Base-by-base conservation (phyloP, 2,888 invertebrate species). In the Cantharis rufa region DNA sequence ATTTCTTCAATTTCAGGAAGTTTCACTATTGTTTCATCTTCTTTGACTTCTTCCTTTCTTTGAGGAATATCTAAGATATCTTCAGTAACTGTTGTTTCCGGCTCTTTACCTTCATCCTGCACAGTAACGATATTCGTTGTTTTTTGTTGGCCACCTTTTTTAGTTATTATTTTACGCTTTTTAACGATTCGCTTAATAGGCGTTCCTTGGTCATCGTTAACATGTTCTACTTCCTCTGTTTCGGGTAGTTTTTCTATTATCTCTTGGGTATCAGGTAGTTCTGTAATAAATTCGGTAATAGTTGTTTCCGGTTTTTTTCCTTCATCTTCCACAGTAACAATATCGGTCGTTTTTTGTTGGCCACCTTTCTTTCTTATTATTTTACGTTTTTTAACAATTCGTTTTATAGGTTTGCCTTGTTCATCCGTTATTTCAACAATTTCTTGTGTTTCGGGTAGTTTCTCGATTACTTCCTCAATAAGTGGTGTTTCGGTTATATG, bases 91-190 rank as follows among this genome's bases (percentile, higher is more conserved):
- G 84, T 84, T 28, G 84, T 84, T 74, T 82, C 79, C 3, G 85
- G 84, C 72, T 78, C 72, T 78, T 83, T 82, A 70, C 83, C 84
- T 74, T 85, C 84, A 74, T 86, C 83, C 24, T 83, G 81, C 1
- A 88, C 87, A 48, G 88, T 89, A 13, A 76, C 70, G 0, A 86
- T 87, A 83, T 88, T 86, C 5, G 81, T 82, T 28, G 84, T 85
- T 79, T 86, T 84, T 75, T 85, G 76, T 73, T 76, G 79, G 11
- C 71, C 81, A 63, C 84, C 15, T 13, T 63, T 63, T 3, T 63
- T 63, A 79, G 86, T 79, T 32, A 75, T 75, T 62, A 81, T 80
- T 27, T 72, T 74, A 27, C 74, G 74, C 68, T 70, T 76, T 72
- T 73, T 82, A 76, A 68, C 82, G 27, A 77, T 70, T 72, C 83